Percentiles rank a stretch among this genome's conserved stretches.
These are phyloP conservation scores for Reticulitermes lucifugus DNA, from an alignment of 2,888 invertebrate species.

Conservation along the genomic window DNA sequence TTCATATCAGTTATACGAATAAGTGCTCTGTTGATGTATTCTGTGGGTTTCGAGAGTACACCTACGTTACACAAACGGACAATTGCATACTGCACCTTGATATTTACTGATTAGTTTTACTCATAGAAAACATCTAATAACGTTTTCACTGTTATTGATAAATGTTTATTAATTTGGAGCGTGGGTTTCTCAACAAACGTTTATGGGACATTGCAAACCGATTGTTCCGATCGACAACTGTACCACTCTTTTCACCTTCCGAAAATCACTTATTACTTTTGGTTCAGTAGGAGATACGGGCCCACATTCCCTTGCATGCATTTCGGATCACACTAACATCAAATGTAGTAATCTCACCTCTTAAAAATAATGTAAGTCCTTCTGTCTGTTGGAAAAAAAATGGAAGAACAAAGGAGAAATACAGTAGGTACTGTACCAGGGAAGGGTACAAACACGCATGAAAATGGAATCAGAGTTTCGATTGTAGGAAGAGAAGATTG, in stretches of 20 bases:
- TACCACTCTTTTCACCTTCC: background rate
- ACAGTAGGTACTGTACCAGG: background rate
- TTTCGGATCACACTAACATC: background rate
- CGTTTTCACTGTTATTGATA: too few relatives aligned
- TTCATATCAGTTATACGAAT: too few relatives aligned
- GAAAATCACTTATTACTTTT: background rate
- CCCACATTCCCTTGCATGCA: background rate
- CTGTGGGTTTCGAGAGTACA: too few relatives aligned
- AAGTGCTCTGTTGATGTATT: too few relatives aligned
- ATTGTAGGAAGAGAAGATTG: background rate
- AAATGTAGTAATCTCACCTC: background rate
- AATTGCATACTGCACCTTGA: too few relatives aligned
- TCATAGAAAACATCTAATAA: too few relatives aligned
- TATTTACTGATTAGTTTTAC: too few relatives aligned
- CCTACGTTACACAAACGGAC: too few relatives aligned
- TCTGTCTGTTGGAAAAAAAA: constrained; percentile 2
- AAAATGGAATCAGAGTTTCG: background rate
- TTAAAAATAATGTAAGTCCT: background rate
- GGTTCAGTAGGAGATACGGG: background rate
- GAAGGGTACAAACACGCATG: background rate
- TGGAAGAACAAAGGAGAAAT: background rate
- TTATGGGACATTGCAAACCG: too few relatives aligned
- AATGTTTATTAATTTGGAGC: too few relatives aligned
- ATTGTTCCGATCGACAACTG: background rate
- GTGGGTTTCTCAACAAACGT: too few relatives aligned